Evolutionary conservation across 2,888 invertebrate species (phyloP).

Genomic region (Spatulosminthurus flaviceps): DNA sequence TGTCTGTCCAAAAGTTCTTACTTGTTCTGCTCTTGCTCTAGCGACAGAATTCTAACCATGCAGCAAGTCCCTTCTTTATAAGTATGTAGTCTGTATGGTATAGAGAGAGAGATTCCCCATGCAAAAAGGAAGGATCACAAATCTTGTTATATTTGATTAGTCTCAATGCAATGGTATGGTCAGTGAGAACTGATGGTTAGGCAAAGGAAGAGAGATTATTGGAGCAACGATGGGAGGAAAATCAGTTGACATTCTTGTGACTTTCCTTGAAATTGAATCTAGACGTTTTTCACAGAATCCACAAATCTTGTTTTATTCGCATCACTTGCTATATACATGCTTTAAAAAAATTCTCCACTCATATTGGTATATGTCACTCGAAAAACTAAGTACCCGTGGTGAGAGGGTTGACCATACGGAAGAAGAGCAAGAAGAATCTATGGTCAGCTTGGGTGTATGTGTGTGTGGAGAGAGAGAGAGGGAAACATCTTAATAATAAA

Average conservation of each 20-base stretch:
- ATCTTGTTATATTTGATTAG: neutral
- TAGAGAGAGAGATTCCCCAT: no score
- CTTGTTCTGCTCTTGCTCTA: no score
- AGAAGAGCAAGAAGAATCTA: no score
- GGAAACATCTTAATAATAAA: constrained; percentile 40
- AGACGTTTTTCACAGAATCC: neutral
- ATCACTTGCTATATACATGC: neutral
- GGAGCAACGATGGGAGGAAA: neutral
- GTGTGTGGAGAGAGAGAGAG: neutral
- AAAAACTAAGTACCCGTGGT: neutral
- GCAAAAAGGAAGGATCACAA: no score
- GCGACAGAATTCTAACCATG: no score
- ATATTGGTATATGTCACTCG: no score
- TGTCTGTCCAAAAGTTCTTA: neutral
- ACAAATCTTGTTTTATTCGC: constrained; percentile 38
- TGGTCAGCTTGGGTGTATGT: no score
- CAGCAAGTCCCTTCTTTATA: no score
- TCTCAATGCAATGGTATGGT: neutral
- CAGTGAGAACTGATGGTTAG: no score
- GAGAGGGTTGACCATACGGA: neutral
- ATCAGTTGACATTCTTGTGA: constrained; percentile 32
- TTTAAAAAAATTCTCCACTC: no score
- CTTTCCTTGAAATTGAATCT: constrained; percentile 43
- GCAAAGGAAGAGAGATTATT: neutral
- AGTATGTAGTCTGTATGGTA: no score